These are phyloP conservation scores for Amblyraja radiata DNA, from an alignment of 2,797 vertebrate species.

Conservation along the genomic window DNA sequence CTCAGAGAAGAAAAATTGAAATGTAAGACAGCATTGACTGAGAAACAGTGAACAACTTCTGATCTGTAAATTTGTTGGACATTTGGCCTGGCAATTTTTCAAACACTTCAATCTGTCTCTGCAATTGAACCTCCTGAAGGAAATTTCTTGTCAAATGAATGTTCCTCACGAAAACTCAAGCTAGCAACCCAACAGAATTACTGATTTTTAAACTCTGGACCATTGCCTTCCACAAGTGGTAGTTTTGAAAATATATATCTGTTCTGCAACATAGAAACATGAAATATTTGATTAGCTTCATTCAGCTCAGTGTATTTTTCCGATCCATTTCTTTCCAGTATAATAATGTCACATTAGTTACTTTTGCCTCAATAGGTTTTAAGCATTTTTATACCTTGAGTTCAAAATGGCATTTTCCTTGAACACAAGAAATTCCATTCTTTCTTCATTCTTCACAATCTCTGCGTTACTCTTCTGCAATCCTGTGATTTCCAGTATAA, in stretches of 20 bases:
- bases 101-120: not conserved
- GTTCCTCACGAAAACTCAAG: not conserved
- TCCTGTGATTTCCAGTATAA: slow-evolving; percentile 39
- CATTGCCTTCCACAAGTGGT: not conserved
- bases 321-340: not conserved
- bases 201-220: not conserved
- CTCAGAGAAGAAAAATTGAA: not conserved
- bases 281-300: not conserved
- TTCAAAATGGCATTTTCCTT: slow-evolving; percentile 8
- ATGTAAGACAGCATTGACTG: not conserved
- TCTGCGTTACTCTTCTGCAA: slow-evolving; percentile 41
- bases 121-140: not conserved
- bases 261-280: not conserved
- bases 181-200: not conserved
- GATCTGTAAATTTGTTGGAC: too few species aligned
- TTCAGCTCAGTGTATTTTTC: not conserved
- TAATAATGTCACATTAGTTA: not conserved
- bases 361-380: not conserved
- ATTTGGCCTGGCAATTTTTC: not conserved
- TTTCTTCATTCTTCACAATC: not conserved
- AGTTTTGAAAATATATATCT: not conserved
- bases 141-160: not conserved
- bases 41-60: not conserved
- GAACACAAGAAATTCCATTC: not conserved
- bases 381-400: not conserved